These are phyloP conservation scores for Folsomia manolachei DNA, from an alignment of 2,888 invertebrate genomes.

Conservation along the genomic window DNA sequence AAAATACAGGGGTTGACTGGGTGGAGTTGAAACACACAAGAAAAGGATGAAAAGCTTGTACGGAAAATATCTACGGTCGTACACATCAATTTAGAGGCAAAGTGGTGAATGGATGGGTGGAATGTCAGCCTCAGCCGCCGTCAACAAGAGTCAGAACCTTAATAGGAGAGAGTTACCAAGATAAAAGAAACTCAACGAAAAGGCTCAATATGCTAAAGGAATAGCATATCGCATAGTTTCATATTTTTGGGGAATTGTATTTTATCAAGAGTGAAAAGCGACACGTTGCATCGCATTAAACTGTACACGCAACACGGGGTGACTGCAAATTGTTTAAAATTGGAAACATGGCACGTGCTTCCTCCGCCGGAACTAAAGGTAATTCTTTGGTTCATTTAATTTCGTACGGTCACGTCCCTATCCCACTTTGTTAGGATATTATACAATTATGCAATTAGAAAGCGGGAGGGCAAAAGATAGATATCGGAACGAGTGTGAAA, in stretches of 20 bases:
- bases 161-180: background rate
- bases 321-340: background rate
- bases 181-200: too few relatives aligned
- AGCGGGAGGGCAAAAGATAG: background rate
- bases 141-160: background rate
- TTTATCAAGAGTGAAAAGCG: too few relatives aligned
- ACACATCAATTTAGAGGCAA: background rate
- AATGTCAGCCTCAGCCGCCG: background rate
- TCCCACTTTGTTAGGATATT: background rate
- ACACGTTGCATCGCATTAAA: too few relatives aligned
- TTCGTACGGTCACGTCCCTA: too few relatives aligned
- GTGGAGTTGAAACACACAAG: background rate
- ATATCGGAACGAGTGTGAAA: background rate
- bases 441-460: background rate
- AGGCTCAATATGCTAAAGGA: background rate
- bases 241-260: background rate
- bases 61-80: background rate
- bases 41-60: background rate
- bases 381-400: too few relatives aligned
- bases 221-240: too few relatives aligned
- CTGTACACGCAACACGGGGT: too few relatives aligned
- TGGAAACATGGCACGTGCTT: too few relatives aligned
- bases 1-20: too few relatives aligned
- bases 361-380: background rate
- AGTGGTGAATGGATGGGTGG: background rate